Evolutionary conservation across 1,140 invertebrate genomes (phyloP), one percentile per base, ranked within the genome.

Genomic region (Archivesica marissinica): DNA sequence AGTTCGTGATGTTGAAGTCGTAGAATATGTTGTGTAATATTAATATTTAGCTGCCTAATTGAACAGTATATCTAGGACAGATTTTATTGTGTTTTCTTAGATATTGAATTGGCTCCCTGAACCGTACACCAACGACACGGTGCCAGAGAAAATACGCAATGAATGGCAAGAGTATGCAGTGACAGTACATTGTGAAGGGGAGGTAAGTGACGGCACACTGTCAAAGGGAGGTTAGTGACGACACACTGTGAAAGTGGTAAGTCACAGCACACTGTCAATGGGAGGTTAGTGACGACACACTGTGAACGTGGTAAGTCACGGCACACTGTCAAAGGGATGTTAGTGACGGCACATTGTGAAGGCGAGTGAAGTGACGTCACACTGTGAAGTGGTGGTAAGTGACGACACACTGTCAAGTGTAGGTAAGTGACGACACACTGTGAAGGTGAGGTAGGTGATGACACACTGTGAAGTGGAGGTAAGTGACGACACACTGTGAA

Each of bases 21-120:
- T 7, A 17, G 7, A 7, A 44, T 44, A 17, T 44, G 17, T 9
- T 7, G 17, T 9, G 7, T 47, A 7, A 47, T 47, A 9, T 47
- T 47, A 47, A 7, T 47, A 17, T 47, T 7, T 47, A 47, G 17
- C 41, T 47, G 7, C 17, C 7, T 47, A 47, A 17, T 9, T 47
- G 7, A 47, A 47, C 7, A 9, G 41, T 47, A 47, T 47, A 17
- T 47, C 7, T 7, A 9, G 17, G 17, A 7, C 41, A 47, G 17
- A 47, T 47, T 47, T 7, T 17, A 47, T 47, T 47, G 41, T 47
- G 41, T n/a, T 61, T 39, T 79, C 77, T 66, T 78, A 91, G 91
- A 87, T 92, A 28, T 90, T 87, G 80, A 87, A 89, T 70, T 92
- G 90, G 90, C 74, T 88, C 20, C 90, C 90, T 0, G 81, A 90